phyloP scores from a whole-genome alignment of 2,888 invertebrate species.

The Scaptomyza parva region DNA sequence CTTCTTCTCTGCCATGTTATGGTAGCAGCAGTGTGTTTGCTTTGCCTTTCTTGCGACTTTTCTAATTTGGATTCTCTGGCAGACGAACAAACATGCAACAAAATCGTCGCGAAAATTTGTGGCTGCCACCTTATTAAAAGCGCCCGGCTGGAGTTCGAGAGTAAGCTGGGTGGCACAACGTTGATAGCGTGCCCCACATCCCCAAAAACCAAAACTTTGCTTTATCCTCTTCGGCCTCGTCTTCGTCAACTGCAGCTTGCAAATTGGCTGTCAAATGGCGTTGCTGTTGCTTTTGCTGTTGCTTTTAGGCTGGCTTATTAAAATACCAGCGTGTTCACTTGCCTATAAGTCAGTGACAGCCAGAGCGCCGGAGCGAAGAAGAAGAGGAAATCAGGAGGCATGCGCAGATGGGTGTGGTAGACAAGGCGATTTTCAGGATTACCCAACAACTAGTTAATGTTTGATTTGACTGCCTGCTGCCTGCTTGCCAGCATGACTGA shows the following conservation, averaged over 20 bases:
- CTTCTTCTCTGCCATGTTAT: slow-evolving; percentile 17
- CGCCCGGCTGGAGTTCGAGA: slow-evolving; percentile 47
- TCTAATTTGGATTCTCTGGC: slow-evolving; percentile 75
- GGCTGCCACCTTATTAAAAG: slow-evolving; percentile 79
- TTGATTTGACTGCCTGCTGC: slow-evolving; percentile 61
- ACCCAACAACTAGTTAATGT: slow-evolving; percentile 77
- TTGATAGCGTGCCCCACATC: slow-evolving; percentile 57
- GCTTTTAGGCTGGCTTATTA: slow-evolving; percentile 81
- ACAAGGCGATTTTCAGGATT: slow-evolving; percentile 56
- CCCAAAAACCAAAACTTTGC: slow-evolving; percentile 26
- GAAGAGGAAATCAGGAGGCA: neutral
- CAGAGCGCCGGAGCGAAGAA: neutral
- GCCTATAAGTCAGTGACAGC: slow-evolving; percentile 53
- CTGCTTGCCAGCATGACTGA: slow-evolving; percentile 7
- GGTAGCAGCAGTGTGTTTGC: slow-evolving; percentile 57
- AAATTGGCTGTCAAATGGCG: slow-evolving; percentile 78
- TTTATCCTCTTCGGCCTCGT: slow-evolving; percentile 40
- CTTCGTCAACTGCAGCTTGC: slow-evolving; percentile 69
- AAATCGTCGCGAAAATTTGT: slow-evolving; percentile 73
- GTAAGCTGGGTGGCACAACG: slow-evolving; percentile 29
- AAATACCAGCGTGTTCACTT: slow-evolving; percentile 79
- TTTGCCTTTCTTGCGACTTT: slow-evolving; percentile 77
- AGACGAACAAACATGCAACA: slow-evolving; percentile 78
- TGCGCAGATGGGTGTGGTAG: slow-evolving; percentile 10
- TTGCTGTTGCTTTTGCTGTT: slow-evolving; percentile 70